Evolutionary conservation across 2,113 vertebrate genomes (phyloP), one percentile per base, ranked within the genome.

Genomic region (Erinaceus europaeus): DNA sequence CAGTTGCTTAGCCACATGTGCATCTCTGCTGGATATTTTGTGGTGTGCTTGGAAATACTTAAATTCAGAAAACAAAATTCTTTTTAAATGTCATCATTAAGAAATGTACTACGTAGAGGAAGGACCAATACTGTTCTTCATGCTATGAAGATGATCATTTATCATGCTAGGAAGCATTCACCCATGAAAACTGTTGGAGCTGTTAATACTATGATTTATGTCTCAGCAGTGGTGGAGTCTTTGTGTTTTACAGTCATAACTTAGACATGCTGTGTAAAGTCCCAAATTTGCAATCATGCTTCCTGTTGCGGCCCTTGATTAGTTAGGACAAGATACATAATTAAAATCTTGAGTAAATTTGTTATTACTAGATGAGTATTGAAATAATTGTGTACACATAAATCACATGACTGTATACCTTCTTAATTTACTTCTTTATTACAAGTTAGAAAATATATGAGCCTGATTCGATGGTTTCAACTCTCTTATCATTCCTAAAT

Each of bases 51-150:
- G 92, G 85, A 94, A 68, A 75, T 94, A 91, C 78, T 81, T 92
- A 86, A 36, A 46, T 81, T 94, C 87, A 82, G 86, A 95, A 84
- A 92, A 46, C 86, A 74, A 32, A 88, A n/a, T 84, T 95, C 57
- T 90, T 40, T n/a, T 78, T 85, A 89, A 90, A 74, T 77, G 25
- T 53, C 62, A 92, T n/a, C 79, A 25, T 68, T 92, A 90, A 93
- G 89, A 93, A 95, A 88, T 81, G 90, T 82, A 11, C 90, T 91
- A 3, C 83, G 86, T 76, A 68, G 75, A 87, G 64, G 75, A 90
- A 90, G 40, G 50, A 57, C 77, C 65, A 79, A 13, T 81, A 46
- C 88, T 92, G 95, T 90, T 90, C 50, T 92, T 81, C n/a, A 8
- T 89, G 78, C 75, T 86, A 90, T 50, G 29, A 85, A 84, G 93